phyloP scores from a whole-genome alignment of 2,888 invertebrate species.

The Stenodera caucasica region DNA sequence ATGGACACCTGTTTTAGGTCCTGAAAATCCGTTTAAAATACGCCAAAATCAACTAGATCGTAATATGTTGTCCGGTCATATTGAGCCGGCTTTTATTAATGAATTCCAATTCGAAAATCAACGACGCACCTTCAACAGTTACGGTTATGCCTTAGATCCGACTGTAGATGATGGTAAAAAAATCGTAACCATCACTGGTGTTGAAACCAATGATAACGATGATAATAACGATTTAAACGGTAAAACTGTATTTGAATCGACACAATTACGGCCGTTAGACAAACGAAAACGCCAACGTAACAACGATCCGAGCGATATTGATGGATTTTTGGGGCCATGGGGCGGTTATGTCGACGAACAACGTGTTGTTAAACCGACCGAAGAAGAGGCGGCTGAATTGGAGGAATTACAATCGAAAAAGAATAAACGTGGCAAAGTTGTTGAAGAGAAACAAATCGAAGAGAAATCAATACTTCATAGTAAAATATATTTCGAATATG shows the following conservation, averaged over 20 bases:
- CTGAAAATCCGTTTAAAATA: conserved; percentile 90
- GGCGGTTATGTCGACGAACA: conserved; percentile 91
- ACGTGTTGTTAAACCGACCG: conserved; percentile 84
- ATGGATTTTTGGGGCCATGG: conserved; percentile 98
- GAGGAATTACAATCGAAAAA: conserved; percentile 93
- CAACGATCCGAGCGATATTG: conserved; percentile 87
- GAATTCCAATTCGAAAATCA: conserved; percentile 98
- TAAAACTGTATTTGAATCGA: conserved; percentile 89
- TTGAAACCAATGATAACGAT: conserved; percentile 47
- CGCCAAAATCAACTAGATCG: conserved; percentile 84
- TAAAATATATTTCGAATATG: conserved; percentile 50
- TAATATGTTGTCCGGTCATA: conserved; percentile 92
- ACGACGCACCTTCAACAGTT: conserved; percentile 90
- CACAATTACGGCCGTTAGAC: conserved; percentile 68
- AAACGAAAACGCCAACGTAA: conserved; percentile 82
- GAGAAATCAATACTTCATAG: conserved; percentile 94
- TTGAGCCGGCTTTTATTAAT: conserved; percentile 93
- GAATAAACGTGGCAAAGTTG: conserved; percentile 81
- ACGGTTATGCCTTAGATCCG: conserved; percentile 94
- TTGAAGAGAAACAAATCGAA: conserved; percentile 91
- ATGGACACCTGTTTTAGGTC: conserved; percentile 89
- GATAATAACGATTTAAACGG: conserved; percentile 61
- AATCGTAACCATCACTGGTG: conserved; percentile 62
- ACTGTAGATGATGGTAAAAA: conserved; percentile 66
- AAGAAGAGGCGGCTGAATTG: conserved; percentile 90